Percentiles rank a stretch among this genome's conserved stretches.
Conservation (phyloP, 2,888 invertebrate genomes). For the Pterobdella sp. region DNA sequence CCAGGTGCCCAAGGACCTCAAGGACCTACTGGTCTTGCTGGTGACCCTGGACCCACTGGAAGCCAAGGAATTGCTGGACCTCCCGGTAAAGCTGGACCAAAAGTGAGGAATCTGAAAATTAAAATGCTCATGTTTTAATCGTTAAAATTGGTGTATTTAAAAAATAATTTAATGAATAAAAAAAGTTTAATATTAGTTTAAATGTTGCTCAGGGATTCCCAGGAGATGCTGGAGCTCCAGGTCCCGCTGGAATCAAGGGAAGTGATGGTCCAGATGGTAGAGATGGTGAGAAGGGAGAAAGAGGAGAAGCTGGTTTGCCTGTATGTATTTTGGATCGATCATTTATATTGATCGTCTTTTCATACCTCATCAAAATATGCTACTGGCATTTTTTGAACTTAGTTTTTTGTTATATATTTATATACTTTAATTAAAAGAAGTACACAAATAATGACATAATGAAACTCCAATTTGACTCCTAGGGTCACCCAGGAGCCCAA, state of each 20-base stretch:
- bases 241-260: slow-evolving; percentile 35
- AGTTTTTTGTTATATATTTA: neutral
- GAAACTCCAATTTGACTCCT: slow-evolving; percentile 56
- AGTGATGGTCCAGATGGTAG: slow-evolving; percentile 28
- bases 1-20: slow-evolving; percentile 24
- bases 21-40: slow-evolving; percentile 20
- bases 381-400: too few species aligned
- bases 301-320: slow-evolving; percentile 32
- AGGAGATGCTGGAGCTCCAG: slow-evolving; percentile 37
- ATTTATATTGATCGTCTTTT: too few species aligned
- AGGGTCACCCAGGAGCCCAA: slow-evolving; percentile 66
- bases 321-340: too few species aligned
- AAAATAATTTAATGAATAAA: neutral
- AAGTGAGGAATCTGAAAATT: neutral
- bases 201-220: slow-evolving; percentile 16
- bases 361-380: too few species aligned
- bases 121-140: neutral
- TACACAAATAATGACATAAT: too few species aligned
- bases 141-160: neutral
- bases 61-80: slow-evolving; percentile 17
- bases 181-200: neutral
- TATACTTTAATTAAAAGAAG: neutral
- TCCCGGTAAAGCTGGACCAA: slow-evolving; percentile 25
- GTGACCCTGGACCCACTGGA: slow-evolving; percentile 25
- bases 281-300: slow-evolving; percentile 32